phyloP scores from a whole-genome alignment of 1,140 invertebrate species.

The Onthophagus taurus region DNA sequence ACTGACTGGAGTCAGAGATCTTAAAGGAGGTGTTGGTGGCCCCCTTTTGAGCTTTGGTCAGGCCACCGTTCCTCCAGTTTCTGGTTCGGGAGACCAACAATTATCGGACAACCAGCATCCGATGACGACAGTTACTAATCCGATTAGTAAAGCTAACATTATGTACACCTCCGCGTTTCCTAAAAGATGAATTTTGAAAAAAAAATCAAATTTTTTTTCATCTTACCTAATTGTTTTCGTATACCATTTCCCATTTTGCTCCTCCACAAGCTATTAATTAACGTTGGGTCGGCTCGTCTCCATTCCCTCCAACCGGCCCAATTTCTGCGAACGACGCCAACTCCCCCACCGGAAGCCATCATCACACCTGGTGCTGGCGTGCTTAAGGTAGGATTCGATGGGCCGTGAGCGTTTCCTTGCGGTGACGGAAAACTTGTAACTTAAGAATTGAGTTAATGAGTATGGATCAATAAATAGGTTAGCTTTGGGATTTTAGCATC shows the following conservation, averaged over 20 bases:
- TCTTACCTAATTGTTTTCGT: conserved; percentile 52
- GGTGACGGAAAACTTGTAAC: conserved; percentile 27
- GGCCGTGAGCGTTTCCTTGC: conserved; percentile 29
- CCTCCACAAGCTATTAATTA: conserved; percentile 58
- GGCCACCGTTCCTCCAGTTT: conserved; percentile 52
- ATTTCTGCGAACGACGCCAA: conserved; percentile 32
- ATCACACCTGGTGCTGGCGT: conserved; percentile 30
- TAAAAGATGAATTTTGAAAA: conserved; percentile 29
- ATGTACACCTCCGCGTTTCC: conserved; percentile 65
- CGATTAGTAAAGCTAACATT: conserved; percentile 57
- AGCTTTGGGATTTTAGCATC: background rate
- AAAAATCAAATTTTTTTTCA: background rate
- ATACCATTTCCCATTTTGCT: conserved; percentile 58
- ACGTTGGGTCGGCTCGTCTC: conserved; percentile 54
- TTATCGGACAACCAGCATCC: conserved; percentile 67
- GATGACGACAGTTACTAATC: conserved; percentile 58
- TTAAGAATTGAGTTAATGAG: conserved; percentile 11
- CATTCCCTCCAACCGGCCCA: conserved; percentile 51
- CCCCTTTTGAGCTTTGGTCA: conserved; percentile 50
- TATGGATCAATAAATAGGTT: background rate
- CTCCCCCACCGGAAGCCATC: conserved; percentile 24
- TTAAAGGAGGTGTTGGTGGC: conserved; percentile 32
- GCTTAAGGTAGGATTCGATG: conserved; percentile 28
- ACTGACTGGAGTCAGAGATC: conserved; percentile 21
- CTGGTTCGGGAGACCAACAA: conserved; percentile 63